phyloP scores from a whole-genome alignment of 2,113 vertebrate genomes.

The Gnathonemus longibarbis region DNA sequence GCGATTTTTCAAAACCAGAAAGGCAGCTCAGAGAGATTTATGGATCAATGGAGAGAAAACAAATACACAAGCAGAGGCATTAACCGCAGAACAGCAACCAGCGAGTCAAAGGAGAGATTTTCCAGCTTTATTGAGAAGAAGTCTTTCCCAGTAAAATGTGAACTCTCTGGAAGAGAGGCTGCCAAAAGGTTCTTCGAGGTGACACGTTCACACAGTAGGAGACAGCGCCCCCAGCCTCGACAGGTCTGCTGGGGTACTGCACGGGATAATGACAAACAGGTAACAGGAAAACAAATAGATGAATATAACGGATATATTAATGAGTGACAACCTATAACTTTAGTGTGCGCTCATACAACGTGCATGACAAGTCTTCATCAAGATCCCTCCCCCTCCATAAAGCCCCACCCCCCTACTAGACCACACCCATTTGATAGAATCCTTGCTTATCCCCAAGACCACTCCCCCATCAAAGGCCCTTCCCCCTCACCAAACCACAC shows the following conservation, averaged over 20 bases:
- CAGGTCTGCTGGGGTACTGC: conserved; percentile 2
- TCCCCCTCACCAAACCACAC: not conserved
- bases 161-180: not conserved
- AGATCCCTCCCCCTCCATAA: not conserved
- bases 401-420: not conserved
- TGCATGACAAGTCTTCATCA: not conserved
- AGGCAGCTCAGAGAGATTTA: not conserved
- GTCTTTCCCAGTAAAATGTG: not conserved
- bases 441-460: not conserved
- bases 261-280: not conserved
- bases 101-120: conserved; percentile 1
- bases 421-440: not conserved
- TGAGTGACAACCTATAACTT: not conserved
- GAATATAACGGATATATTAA: not conserved
- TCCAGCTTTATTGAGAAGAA: not conserved
- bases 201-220: not conserved
- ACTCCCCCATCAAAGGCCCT: not conserved
- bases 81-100: not conserved
- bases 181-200: not conserved
- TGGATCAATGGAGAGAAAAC: conserved; percentile 2
- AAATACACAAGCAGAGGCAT: conserved; percentile 9
- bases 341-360: not conserved
- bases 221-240: not conserved
- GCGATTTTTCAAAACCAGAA: not conserved
- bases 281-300: not conserved